Base-by-base conservation (phyloP, 2,888 invertebrate species). In the Agonopterix arenella region DNA sequence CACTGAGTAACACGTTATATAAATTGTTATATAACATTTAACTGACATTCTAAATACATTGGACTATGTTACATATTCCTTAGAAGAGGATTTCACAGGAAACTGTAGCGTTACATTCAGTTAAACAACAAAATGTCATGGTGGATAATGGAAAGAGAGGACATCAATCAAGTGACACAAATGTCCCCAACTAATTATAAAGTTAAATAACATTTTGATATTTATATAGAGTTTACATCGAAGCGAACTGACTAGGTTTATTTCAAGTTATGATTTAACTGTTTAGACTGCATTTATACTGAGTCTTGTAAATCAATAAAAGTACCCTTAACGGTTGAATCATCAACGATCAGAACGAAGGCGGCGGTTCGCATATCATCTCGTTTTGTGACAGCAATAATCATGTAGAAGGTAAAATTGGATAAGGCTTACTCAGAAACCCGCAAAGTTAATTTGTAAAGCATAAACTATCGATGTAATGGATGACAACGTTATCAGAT, bases 211-310 rank as follows among this genome's bases (percentile, higher is more conserved):
- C 46, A 53, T 48, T 50, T 52, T 52, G 52, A 54, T 48, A 50
- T 51, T 13, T 49, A 47, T 44, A 47, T 38, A 49, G 42, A 55
- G 51, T 64, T 60, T 10, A 45, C 45, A 59, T 65, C 64, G 62
- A 68, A 70, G 70, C 61, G 28, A 5, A 28, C 28, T 76, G 76
- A 76, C 76, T 76, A 76, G 76, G 68, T 63, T 28, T 28, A 28
- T 28, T 28, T 28, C 28, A 28, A 28, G 28, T 58, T 51, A 49
- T 45, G 61, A 59, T 46, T 58, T 56, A 59, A 65, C 64, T 61
- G 63, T 66, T 68, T 60, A 60, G 62, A 63, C 62, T 50, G 13
- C 1, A n/a, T 10, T 13, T 43, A 13, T 5, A n/a, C n/a, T n/a
- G n/a, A n/a, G n/a, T n/a, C n/a, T n/a, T n/a, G n/a, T n/a, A n/a